phyloP scores from a whole-genome alignment of 2,797 vertebrate genomes.

The Psittacula echo region DNA sequence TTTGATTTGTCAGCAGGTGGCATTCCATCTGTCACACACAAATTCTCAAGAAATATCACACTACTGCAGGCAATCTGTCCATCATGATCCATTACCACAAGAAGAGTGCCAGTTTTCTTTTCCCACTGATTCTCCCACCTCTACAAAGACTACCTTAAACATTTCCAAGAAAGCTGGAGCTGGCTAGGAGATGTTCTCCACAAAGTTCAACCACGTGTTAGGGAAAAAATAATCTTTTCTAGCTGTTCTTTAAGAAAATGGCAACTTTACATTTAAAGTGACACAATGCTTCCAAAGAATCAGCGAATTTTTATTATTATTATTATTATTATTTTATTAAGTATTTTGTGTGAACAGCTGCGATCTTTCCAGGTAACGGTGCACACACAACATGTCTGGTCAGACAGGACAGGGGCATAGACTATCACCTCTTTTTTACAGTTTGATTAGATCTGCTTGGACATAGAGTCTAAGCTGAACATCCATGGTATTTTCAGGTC shows the following conservation, averaged over 20 bases:
- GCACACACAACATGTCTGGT: background rate
- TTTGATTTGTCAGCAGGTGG: background rate
- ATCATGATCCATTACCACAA: background rate
- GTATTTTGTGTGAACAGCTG: background rate
- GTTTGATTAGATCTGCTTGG: background rate
- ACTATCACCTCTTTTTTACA: background rate
- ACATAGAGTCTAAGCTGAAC: background rate
- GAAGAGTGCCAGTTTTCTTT: background rate
- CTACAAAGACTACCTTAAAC: background rate
- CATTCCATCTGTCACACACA: background rate
- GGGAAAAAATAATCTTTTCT: background rate
- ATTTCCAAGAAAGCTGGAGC: background rate
- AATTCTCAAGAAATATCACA: background rate
- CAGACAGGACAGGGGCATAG: background rate
- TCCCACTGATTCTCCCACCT: fast-evolving
- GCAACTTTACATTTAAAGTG: background rate
- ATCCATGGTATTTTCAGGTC: background rate
- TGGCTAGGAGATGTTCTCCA: background rate
- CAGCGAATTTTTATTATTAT: background rate
- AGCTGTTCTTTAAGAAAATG: background rate
- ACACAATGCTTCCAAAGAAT: background rate
- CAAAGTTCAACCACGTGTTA: background rate
- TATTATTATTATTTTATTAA: background rate
- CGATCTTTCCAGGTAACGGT: background rate
- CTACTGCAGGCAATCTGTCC: background rate